These are phyloP conservation scores for Hemithea aestivaria DNA, from an alignment of 2,888 invertebrate genomes.

Conservation along the genomic window DNA sequence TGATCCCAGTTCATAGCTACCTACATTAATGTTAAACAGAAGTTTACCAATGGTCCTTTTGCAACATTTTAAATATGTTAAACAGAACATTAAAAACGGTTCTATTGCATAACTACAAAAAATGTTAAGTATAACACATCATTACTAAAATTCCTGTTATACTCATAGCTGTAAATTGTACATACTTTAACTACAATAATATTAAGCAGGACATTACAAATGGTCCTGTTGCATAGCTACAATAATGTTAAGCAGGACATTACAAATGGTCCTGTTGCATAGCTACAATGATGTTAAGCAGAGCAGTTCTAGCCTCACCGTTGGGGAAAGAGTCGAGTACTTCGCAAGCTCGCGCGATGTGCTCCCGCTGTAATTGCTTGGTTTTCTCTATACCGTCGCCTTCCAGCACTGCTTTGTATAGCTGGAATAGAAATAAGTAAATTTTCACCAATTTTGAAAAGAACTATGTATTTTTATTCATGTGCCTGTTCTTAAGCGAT, in stretches of 20 bases:
- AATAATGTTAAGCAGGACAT: neutral
- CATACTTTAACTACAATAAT: neutral
- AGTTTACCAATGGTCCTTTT: no score
- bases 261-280: conserved; percentile 82
- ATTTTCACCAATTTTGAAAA: neutral
- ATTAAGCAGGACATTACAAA: no score
- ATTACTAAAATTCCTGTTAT: no score
- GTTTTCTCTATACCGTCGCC: conserved; percentile 88
- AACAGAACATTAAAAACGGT: no score
- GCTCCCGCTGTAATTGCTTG: conserved; percentile 85
- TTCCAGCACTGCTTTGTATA: conserved; percentile 79
- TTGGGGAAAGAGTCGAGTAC: conserved; percentile 87
- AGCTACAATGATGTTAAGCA: conserved; percentile 91
- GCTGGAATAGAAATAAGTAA: conserved; percentile 34
- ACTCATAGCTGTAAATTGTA: no score
- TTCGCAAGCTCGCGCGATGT: conserved; percentile 86
- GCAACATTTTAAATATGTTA: no score
- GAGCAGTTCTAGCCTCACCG: conserved; percentile 90
- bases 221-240: no score
- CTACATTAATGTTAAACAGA: conserved; percentile 90
- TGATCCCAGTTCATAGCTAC: conserved; percentile 86
- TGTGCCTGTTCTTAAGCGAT: no score
- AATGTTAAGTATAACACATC: no score
- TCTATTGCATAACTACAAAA: neutral
- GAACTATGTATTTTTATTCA: no score